Evolutionary conservation across 2,113 vertebrate genomes (phyloP).

Genomic region (Atherinomorus stipes): DNA sequence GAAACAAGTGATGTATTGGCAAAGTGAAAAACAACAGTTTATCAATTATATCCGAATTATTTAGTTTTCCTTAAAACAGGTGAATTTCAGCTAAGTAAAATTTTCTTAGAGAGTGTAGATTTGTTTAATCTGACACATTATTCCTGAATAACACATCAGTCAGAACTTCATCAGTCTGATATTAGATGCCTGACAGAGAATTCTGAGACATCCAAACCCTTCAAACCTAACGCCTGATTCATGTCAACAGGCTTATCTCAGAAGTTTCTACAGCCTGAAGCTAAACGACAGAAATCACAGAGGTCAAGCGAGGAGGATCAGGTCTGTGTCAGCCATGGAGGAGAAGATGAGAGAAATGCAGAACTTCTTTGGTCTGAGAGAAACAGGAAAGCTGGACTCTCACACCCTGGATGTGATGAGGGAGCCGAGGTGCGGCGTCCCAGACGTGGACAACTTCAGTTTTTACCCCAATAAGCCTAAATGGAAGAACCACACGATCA

Average conservation of each 20-base stretch:
- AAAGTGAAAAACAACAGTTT: not conserved
- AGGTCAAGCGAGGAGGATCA: constrained; percentile 14
- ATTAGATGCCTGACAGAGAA: not conserved
- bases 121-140: too few relatives aligned
- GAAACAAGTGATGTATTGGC: not conserved
- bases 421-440: constrained; percentile 66
- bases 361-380: constrained; percentile 71
- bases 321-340: constrained; percentile 33
- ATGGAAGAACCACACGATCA: constrained; percentile 77
- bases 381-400: constrained; percentile 57
- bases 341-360: constrained; percentile 74
- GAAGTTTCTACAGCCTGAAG: constrained; percentile 59
- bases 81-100: too few relatives aligned
- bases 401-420: constrained; percentile 69
- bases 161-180: too few relatives aligned
- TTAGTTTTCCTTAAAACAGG: too few relatives aligned
- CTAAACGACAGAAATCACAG: not conserved
- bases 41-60: too few relatives aligned
- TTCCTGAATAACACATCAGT: too few relatives aligned
- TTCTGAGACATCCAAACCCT: not conserved
- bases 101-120: too few relatives aligned
- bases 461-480: constrained; percentile 69
- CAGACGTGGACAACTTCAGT: constrained; percentile 69
- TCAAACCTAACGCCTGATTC: not conserved
- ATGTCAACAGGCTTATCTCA: constrained; percentile 60